Evolutionary conservation across 2,888 invertebrate genomes (phyloP), one percentile per base, ranked within the genome.

Genomic region (Eubasilissa splendida): DNA sequence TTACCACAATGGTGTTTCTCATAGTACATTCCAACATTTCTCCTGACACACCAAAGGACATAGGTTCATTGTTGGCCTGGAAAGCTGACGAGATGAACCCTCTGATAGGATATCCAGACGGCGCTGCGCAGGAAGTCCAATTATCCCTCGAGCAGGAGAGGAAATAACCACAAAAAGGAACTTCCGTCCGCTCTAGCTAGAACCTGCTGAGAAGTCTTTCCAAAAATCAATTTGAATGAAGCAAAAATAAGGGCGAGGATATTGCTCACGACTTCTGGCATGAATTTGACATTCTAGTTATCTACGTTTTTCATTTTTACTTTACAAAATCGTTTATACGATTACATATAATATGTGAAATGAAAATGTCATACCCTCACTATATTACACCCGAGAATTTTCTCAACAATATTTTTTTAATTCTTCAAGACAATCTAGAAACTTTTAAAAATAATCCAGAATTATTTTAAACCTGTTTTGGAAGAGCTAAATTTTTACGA

Each of bases 101-200:
- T 58, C 58, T 2, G 58, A 58, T 58, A 58, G 58, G 58, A 58
- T 58, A 58, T 58, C 58, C 58, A 11, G 58, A 58, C 42, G 42
- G 58, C 12, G n/a, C 58, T 3, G 58, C 58, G n/a, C 58, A 58
- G 58, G 58, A 58, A 58, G 58, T 58, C 58, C 58, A 58, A 58
- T 58, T 58, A 58, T 58, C 58, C 58, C 58, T 58, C n/a, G 58
- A n/a, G 58, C 8, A 42, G 42, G 42, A 42, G 58, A 58, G 58
- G 58, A 58, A 58, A 58, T 58, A 58, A 58, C 58, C 58, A 58
- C 58, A n/a, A n/a, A 11, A 42, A 58, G 58, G 58, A 58, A 58
- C n/a, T 58, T 58, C 58, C 58, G 11, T n/a, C 58, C 58, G 58
- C n/a, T 4, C 4, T 58, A 9, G 4, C 58, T n/a, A 42, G 42